Base-by-base conservation (phyloP, 2,888 invertebrate genomes). In the Troglohyphantes excavatus region DNA sequence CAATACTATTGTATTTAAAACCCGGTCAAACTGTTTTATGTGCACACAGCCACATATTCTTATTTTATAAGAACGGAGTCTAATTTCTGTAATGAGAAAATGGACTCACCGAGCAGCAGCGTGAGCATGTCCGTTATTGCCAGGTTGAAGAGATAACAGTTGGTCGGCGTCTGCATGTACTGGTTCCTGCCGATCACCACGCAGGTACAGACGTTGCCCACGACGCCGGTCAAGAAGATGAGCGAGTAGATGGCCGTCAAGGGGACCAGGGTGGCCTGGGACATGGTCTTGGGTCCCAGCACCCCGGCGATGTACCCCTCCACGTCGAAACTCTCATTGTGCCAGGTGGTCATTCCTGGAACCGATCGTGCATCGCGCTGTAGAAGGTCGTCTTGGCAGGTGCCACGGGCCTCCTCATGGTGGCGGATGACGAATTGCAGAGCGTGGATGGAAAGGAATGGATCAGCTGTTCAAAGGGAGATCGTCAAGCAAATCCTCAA, bases 141-240 rank as follows among this genome's bases (percentile, higher is more conserved):
- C 29, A 93, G 91, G 90, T 93, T 93, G 92, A 93, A 93, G 7
- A 93, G 92, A 91, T 93, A 93, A 65, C 93, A 93, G 88, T 93
- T 93, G 43, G 93, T 93, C 7, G 93, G 92, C 7, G 92, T 93
- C 90, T 93, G 92, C 93, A 93, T 93, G 91, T 93, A 93, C 79
- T 92, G 92, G 72, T 93, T 92, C 73, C 92, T 92, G 27, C 92
- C 92, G 46, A 93, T 93, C 63, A 93, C 93, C 67, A 93, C 90
- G 87, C 93, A 93, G 1, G 93, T 93, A 59, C 92, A 92, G 17
- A 92, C 87, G 78, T 93, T 93, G 21, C 93, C 93, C 33, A 93
- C 91, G 7, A 93, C 87, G 0, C 92, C 92, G 0, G 92, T 92
- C 29, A 93, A 90, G 81, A 93, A 93, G 68, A 93, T 93, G n/a